Base-by-base conservation (phyloP, 2,888 invertebrate genomes). In the Melanostoma scalare region DNA sequence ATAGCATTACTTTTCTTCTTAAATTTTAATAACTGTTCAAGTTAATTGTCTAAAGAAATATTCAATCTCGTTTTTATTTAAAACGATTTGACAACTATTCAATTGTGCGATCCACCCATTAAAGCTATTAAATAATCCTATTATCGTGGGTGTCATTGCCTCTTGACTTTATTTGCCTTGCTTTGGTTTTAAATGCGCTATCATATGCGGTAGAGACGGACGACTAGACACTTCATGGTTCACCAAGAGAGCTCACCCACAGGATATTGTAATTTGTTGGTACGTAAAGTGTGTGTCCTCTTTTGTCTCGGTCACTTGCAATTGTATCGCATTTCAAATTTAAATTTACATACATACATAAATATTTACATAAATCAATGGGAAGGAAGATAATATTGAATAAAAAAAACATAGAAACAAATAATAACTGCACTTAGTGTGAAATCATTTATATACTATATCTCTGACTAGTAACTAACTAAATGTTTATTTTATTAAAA, bases 91-190 rank as follows among this genome's bases (percentile, higher is more conserved):
- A 60, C 53, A 60, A 31, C 6, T 38, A 38, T 31, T 68, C 61
- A 61, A 20, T 33, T 2, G n/a, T 61, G 31, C 33, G n/a, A 73
- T 55, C 9, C 6, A 2, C n/a, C 33, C 31, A 52, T 50, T 58
- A 44, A 44, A 52, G 20, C 55, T 40, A 35, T 71, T 56, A 50
- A 63, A 36, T 63, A 72, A 60, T 78, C 53, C 52, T 46, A 63
- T 77, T 77, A 65, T 65, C 71, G 6, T 46, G 46, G 38, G 58
- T 50, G 50, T 40, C 38, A 58, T 46, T 44, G 50, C 10, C 9
- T 46, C 42, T 33, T 38, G 10, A 3, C 48, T 63, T 55, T 77
- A 44, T 60, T 63, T 61, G 36, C 20, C 20, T 61, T 61, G 46
- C 9, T 36, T 9, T 31, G 63, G 4, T 48, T 63, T 50, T 31